Base-by-base conservation (phyloP, 1,140 invertebrate species). In the Drosophila azteca region DNA sequence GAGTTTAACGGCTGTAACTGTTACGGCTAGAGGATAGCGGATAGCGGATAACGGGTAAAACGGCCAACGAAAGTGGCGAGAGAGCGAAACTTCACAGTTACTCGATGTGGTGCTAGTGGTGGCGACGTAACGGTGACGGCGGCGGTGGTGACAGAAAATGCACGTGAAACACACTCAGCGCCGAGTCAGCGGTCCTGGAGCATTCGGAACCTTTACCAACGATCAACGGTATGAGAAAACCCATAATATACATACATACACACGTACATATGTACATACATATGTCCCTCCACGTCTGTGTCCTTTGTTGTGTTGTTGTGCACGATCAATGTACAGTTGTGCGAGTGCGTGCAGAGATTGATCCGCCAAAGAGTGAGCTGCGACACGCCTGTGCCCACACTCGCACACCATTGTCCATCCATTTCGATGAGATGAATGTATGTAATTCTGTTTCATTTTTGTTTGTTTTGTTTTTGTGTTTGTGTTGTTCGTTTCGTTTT, bases 141-240 rank as follows among this genome's bases (percentile, higher is more conserved):
- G 70, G 71, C 66, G 54, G 63, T 65, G 67, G 46, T 77, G 58
- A 64, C 52, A 81, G 62, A 90, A 91, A 80, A 91, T 91, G 90
- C 90, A 91, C 75, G 90, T 91, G 77, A 91, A 91, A 90, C 85
- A 91, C 67, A 90, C 85, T 71, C 90, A 91, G 77, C 79, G 90
- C 48, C 83, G 90, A 88, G 90, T 91, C 69, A 91, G 90, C 79
- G 90, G 90, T 79, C 90, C 90, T 81, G 90, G 90, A 90, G 90
- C 90, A 67, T 91, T 91, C 49, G 90, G 90, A 81, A 90, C 90
- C 67, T 91, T 83, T 73, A 90, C 82, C 83, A 87, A 79, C 77
- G 87, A 91, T 68, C 88, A 90, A 87, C 89, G 90, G 90, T 91
- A 91, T 73, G 90, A 66, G 44, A 35, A 35, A 35, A 35, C 9